Percentiles rank a stretch among this genome's conserved stretches.
Evolutionary conservation across 1,140 invertebrate genomes (phyloP).

Genomic region (Eurosta solidaginis): DNA sequence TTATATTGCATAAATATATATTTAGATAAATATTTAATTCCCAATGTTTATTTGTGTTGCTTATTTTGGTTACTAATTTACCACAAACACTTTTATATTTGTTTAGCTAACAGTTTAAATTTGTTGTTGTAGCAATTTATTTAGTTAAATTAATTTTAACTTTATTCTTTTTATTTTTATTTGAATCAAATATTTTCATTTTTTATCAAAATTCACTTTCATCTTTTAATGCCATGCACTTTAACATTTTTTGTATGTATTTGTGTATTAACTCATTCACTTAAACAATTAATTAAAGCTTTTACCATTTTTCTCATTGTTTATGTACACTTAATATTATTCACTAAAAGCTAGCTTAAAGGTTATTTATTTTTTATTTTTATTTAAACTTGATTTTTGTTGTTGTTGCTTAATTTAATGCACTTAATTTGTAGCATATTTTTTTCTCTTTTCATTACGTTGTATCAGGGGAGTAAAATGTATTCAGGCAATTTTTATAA

Average conservation of each 20-base stretch:
- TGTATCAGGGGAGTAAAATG: neutral
- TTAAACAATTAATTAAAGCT: constrained; percentile 25
- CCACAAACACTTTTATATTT: no score
- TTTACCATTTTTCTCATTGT: constrained; percentile 22
- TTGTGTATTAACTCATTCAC: no score
- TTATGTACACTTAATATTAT: constrained; percentile 19
- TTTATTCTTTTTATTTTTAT: neutral
- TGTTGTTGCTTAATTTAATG: neutral
- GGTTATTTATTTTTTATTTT: neutral
- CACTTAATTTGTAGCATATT: neutral
- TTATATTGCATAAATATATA: no score
- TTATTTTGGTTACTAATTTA: no score
- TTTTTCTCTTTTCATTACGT: neutral
- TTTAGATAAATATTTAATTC: no score
- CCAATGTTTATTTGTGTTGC: neutral
- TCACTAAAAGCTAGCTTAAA: neutral
- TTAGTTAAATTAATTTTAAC: neutral
- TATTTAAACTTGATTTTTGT: neutral
- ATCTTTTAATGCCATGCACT: neutral
- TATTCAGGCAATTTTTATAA: neutral
- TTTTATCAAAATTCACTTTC: neutral
- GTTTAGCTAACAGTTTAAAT: neutral
- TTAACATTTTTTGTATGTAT: no score
- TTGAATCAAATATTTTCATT: neutral
- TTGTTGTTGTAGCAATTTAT: neutral